A percentile compares a stretch with the other conserved stretches of the same genome.
These are phyloP conservation scores for Scaptodrosophila latifasciaeformis DNA, from an alignment of 2,888 invertebrate genomes.

Conservation along the genomic window DNA sequence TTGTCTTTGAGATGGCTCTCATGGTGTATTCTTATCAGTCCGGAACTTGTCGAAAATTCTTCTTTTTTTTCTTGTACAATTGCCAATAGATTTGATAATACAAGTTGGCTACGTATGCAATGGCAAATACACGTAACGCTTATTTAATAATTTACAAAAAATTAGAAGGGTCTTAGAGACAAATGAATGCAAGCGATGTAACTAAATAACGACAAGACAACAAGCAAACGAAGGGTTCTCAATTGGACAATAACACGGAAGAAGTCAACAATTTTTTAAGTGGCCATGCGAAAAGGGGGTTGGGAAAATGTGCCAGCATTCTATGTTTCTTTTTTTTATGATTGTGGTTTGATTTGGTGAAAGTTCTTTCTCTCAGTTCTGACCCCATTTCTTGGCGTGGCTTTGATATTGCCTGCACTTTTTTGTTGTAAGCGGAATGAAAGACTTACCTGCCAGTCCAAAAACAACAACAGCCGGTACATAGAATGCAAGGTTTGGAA, in stretches of 20 bases:
- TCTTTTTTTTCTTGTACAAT: constrained; percentile 30
- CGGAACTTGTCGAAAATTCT: constrained; percentile 35
- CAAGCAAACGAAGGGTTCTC: too few relatives aligned
- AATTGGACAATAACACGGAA: constrained; percentile 4
- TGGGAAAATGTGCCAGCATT: constrained; percentile 4
- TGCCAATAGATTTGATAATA: constrained; percentile 19
- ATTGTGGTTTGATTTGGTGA: constrained; percentile 42
- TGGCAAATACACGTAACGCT: constrained; percentile 41
- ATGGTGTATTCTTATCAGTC: constrained; percentile 40
- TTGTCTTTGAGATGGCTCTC: too few relatives aligned
- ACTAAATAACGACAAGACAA: too few relatives aligned
- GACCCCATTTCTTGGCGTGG: constrained; percentile 41
- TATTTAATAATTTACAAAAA: too few relatives aligned
- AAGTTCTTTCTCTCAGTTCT: constrained; percentile 38
- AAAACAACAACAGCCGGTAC: constrained; percentile 88
- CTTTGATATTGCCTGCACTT: constrained; percentile 3
- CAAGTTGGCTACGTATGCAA: constrained; percentile 47
- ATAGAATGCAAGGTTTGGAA: constrained; percentile 91
- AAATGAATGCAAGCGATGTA: too few relatives aligned
- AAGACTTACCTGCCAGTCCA: constrained; percentile 86
- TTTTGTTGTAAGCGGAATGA: too few relatives aligned
- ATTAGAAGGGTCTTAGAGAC: too few relatives aligned
- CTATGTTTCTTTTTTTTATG: too few relatives aligned
- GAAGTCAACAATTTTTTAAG: constrained; percentile 1
- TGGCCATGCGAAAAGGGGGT: not conserved